Evolutionary conservation across 2,888 invertebrate species (phyloP).

Genomic region (Atherix ibis): DNA sequence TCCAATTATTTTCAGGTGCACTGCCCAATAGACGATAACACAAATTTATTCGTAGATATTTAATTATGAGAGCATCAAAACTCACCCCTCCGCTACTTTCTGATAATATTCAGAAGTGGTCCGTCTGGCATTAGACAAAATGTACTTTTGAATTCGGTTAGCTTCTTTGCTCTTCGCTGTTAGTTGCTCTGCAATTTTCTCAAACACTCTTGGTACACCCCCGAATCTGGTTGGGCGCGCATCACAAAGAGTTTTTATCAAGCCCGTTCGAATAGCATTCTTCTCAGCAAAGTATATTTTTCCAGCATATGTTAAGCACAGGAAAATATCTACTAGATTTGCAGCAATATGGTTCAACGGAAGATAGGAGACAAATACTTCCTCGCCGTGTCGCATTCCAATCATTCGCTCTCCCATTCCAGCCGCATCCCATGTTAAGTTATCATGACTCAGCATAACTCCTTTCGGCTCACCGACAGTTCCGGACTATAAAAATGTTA

Average conservation of each 20-base stretch:
- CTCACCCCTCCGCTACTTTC: constrained; percentile 39
- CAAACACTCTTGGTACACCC: constrained; percentile 83
- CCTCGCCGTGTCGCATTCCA: constrained; percentile 37
- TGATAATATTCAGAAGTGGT: constrained; percentile 43
- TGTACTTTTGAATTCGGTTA: constrained; percentile 47
- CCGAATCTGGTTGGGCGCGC: constrained; percentile 69
- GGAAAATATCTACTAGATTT: constrained; percentile 57
- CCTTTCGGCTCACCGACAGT: constrained; percentile 81
- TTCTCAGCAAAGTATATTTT: constrained; percentile 72
- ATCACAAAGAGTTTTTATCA: constrained; percentile 54
- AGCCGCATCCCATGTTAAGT: constrained; percentile 50
- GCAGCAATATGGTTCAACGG: constrained; percentile 85
- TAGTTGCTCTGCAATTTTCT: constrained; percentile 81
- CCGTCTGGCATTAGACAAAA: constrained; percentile 50
- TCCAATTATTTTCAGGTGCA: no score
- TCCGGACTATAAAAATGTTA: constrained; percentile 69
- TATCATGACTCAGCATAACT: constrained; percentile 86
- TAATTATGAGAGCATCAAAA: no score
- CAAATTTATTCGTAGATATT: no score
- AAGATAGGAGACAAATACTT: constrained; percentile 58
- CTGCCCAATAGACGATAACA: no score
- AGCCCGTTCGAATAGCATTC: constrained; percentile 68
- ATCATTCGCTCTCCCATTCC: constrained; percentile 35
- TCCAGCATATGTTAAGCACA: constrained; percentile 41
- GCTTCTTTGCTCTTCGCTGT: constrained; percentile 50